A percentile compares a stretch with the other conserved stretches of the same genome.
These are phyloP conservation scores for Cydia strobilella DNA, from an alignment of 1,140 invertebrate species.

Conservation along the genomic window DNA sequence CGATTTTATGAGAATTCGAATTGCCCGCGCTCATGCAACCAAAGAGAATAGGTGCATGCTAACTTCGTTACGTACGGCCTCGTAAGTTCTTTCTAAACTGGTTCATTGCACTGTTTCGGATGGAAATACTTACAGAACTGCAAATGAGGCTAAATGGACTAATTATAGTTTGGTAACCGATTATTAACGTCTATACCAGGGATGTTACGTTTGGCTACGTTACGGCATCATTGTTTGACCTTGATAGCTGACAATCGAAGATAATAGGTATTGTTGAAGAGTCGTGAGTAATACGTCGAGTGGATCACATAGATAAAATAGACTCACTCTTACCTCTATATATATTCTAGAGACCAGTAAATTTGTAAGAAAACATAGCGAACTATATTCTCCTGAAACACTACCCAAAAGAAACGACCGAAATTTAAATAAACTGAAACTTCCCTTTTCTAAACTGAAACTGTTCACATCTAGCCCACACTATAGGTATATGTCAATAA, in stretches of 20 bases:
- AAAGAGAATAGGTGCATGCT: neutral
- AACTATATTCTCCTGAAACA: too few species aligned
- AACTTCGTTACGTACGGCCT: slow-evolving; percentile 17
- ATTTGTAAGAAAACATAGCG: too few species aligned
- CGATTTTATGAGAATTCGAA: neutral
- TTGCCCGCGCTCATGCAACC: neutral
- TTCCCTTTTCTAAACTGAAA: too few species aligned
- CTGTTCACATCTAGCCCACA: too few species aligned
- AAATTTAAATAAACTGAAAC: too few species aligned
- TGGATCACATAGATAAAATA: slow-evolving; percentile 36
- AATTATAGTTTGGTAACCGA: slow-evolving; percentile 44
- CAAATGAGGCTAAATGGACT: slow-evolving; percentile 34
- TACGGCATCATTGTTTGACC: slow-evolving; percentile 34
- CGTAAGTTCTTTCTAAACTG: slow-evolving; percentile 28
- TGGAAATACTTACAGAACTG: slow-evolving; percentile 28
- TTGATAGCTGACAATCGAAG: slow-evolving; percentile 32
- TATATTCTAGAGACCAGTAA: too few species aligned
- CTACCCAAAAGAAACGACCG: too few species aligned
- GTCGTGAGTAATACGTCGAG: slow-evolving; percentile 26
- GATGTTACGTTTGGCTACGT: slow-evolving; percentile 26
- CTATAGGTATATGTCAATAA: too few species aligned
- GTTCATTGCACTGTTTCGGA: slow-evolving; percentile 30
- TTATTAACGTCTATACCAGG: slow-evolving; percentile 41
- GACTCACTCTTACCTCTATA: too few species aligned
- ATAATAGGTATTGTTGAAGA: slow-evolving; percentile 32